These are phyloP conservation scores for Tokudaia muenninki DNA, from an alignment of 2,797 vertebrate species.

Conservation along the genomic window DNA sequence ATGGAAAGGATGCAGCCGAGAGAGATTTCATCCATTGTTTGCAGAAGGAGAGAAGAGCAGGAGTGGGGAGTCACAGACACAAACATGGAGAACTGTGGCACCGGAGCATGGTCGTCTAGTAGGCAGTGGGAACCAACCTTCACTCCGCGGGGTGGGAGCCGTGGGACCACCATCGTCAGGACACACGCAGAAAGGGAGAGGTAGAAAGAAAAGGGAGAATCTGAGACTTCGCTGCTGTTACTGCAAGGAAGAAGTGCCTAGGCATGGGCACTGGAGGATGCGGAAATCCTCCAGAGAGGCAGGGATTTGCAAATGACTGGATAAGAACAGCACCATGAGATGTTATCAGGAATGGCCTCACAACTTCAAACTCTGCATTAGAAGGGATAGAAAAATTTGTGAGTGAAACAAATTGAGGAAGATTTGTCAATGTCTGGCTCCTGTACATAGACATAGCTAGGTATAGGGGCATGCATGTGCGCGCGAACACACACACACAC, in stretches of 20 bases:
- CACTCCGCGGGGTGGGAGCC: not conserved
- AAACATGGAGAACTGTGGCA: not conserved
- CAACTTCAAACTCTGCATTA: not conserved
- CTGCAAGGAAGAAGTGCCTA: not conserved
- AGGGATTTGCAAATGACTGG: not conserved
- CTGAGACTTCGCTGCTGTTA: not conserved
- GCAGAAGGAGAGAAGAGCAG: not conserved
- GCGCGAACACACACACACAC: fast-evolving
- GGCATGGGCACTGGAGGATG: fast-evolving
- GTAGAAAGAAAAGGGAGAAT: not conserved
- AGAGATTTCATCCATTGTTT: not conserved
- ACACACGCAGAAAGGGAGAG: not conserved
- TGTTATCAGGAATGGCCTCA: not conserved
- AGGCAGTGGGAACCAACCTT: not conserved
- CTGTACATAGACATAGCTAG: not conserved
- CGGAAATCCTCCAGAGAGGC: not conserved
- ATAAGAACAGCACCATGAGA: not conserved
- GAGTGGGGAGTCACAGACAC: fast-evolving
- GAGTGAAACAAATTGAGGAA: not conserved
- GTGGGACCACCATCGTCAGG: too few species aligned
- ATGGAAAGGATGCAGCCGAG: not conserved
- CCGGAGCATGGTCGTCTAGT: not conserved
- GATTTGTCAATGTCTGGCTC: not conserved
- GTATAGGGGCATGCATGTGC: too few species aligned
- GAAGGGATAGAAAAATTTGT: not conserved